Evolutionary conservation across 2,797 vertebrate genomes (phyloP), one percentile per base, ranked within the genome.

Genomic region (Sebastes trivittatus): DNA sequence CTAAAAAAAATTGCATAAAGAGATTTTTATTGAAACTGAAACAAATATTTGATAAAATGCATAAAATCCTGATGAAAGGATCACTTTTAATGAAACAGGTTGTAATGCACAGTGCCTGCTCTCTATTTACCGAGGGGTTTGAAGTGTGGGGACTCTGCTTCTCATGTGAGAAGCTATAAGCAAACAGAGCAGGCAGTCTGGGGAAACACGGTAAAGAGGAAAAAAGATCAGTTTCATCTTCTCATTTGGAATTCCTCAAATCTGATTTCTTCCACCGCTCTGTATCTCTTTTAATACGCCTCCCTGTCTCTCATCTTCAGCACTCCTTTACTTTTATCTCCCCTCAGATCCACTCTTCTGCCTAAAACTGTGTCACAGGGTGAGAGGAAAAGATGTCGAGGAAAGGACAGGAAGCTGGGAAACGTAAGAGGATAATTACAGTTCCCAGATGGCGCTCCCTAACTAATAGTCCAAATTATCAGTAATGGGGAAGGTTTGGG

Each of bases 401-500:
- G 65, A 80, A 69, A 69, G 58, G 54, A 62, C 8, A n/a, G 34
- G 20, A 87, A 77, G 81, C 79, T 66, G 68, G 76, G 82, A 83
- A 90, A 91, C 85, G 90, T 83, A 80, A 92, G 90, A 89, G 87
- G 84, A 84, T 92, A 85, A 95, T 94, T 92, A 93, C 81, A 89
- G 80, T 36, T 63, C 80, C 89, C 92, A 94, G 90, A 91, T 93
- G 93, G 91, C 73, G 66, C 89, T 90, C 75, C 82, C 80, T 81
- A 78, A 84, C 90, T 93, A 94, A 93, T 90, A 89, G 88, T 85
- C 85, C 82, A 92, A 95, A 95, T 94, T 84, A 93, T 87, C 87
- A 77, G 83, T 92, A 91, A 93, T 93, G 86, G 88, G 80, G 49
- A 83, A 84, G 84, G 81, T 87, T 89, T 77, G 68, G 18, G 84